Conservation (phyloP, 2,888 invertebrate species). For the Zaprionus bogoriensis region DNA sequence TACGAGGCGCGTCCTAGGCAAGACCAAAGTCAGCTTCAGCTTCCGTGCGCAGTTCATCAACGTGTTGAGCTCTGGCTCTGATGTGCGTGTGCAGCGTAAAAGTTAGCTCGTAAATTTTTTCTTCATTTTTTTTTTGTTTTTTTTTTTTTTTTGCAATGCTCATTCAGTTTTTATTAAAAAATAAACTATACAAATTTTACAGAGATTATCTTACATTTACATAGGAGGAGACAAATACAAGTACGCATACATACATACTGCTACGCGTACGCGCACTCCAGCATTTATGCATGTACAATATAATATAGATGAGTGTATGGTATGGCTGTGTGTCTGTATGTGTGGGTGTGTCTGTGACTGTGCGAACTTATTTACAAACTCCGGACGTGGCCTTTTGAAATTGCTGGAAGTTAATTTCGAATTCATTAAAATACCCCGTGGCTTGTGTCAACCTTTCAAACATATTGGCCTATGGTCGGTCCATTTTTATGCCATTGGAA, state of each 20-base stretch:
- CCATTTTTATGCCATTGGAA: neutral
- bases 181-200: constrained; percentile 78
- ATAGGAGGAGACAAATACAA: constrained; percentile 16
- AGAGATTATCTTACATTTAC: constrained; percentile 65
- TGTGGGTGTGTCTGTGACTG: neutral
- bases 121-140: no score
- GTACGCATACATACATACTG: neutral
- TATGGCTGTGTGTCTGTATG: neutral
- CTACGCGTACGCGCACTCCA: no score
- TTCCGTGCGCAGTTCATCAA: constrained; percentile 58
- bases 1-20: constrained; percentile 48
- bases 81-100: constrained; percentile 52
- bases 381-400: constrained; percentile 4
- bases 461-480: neutral
- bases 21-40: constrained; percentile 11
- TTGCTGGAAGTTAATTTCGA: constrained; percentile 13
- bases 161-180: constrained; percentile 65
- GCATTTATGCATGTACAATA: no score
- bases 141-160: constrained; percentile 44
- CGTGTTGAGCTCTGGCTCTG: constrained; percentile 62
- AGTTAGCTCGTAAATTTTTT: constrained; percentile 70
- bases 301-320: no score
- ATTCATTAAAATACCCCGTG: constrained; percentile 9
- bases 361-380: constrained; percentile 16
- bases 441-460: neutral